Evolutionary conservation across 2,113 vertebrate species (phyloP).

Genomic region (Microcebus griseorufus): DNA sequence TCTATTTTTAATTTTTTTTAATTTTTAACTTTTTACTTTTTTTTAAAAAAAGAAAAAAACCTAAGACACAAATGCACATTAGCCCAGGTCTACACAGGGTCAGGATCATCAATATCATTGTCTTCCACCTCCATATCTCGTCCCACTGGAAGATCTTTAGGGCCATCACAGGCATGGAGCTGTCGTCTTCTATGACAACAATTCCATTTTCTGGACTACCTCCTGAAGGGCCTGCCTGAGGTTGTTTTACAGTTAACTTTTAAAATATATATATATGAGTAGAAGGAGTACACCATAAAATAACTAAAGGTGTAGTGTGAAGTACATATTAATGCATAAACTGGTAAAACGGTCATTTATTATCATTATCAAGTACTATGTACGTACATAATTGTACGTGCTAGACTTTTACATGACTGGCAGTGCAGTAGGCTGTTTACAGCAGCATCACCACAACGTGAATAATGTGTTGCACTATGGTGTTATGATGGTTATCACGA

Average conservation of each 20-base stretch:
- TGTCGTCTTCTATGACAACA: neutral
- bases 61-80: neutral
- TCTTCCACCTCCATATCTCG: neutral
- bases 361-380: neutral
- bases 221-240: neutral
- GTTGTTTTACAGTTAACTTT: neutral
- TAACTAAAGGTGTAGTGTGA: neutral
- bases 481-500: neutral
- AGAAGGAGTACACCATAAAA: neutral
- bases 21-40: neutral
- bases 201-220: neutral
- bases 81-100: neutral
- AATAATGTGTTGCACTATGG: neutral
- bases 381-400: neutral
- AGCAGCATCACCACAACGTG: neutral
- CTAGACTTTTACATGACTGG: neutral
- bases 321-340: neutral
- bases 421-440: neutral
- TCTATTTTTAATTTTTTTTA: too few species aligned
- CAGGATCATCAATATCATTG: neutral
- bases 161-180: neutral
- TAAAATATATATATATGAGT: neutral
- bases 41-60: neutral
- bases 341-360: neutral
- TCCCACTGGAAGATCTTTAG: neutral